Evolutionary conservation across 2,888 invertebrate species (phyloP), one percentile per base, ranked within the genome.

Genomic region (Oxyscelio sp.): DNA sequence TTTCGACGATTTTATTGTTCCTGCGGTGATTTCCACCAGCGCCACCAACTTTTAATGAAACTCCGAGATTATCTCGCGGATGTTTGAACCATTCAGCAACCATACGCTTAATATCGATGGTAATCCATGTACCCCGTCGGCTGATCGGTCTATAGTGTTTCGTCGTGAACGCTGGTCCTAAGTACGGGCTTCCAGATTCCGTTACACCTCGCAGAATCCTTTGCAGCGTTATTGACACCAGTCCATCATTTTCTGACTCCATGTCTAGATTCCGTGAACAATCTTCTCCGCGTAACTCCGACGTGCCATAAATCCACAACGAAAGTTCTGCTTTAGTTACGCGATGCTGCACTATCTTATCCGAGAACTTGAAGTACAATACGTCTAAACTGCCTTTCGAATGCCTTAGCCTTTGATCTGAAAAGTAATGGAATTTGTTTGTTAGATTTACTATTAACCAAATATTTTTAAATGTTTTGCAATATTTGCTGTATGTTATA

Each of bases 61-160:
- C 96, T 45, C 97, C 97, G 89, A 97, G 95, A 92, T 97, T 97
- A 89, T 97, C 96, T 74, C 96, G 95, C 2, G 97, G 96, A 92
- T 96, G 95, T 87, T 96, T 96, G 93, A 97, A 96, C 96, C 97
- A 98, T 89, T 97, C 96, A 58, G 96, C 95, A 38, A 97, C 96
- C 94, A 97, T 96, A 54, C 96, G 96, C 52, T 96, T 96, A 6
- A 98, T 95, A 90, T 98, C 97, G 61, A 98, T 94, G 88, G 96
- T 96, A 85, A 97, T 94, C 97, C 97, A 98, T 59, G 95, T 95
- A 4, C 97, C 97, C 1, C 94, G 90, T 71, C 94, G 95, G 65
- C 95, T 91, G 4, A 80, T 74, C 2, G 94, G 94, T 50, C 93
- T 84, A 0, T 91, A 90, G 52, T 94, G 93, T 54, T 93, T 93